Evolutionary conservation across 2,888 invertebrate genomes (phyloP).

Genomic region (Drosophila limbata): DNA sequence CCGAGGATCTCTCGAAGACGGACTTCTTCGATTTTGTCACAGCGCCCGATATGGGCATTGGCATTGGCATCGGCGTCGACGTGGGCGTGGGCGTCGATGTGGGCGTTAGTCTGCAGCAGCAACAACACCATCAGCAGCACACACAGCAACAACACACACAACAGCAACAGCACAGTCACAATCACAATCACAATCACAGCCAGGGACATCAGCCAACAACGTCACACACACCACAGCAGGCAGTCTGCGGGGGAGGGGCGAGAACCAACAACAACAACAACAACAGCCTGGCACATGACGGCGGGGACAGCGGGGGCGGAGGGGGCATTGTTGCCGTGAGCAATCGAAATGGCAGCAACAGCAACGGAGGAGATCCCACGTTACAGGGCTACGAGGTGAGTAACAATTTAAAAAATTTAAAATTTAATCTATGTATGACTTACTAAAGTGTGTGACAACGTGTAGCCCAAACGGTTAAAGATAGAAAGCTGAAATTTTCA

Average conservation of each 20-base stretch:
- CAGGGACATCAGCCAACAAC: conserved; percentile 66
- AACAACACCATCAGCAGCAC: conserved; percentile 76
- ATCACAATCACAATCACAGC: conserved; percentile 55
- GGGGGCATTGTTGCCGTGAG: conserved; percentile 50
- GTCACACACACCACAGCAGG: conserved; percentile 67
- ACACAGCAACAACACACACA: conserved; percentile 49
- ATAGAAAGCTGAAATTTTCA: too few relatives aligned
- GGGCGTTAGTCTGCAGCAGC: conserved; percentile 77
- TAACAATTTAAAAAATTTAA: too few relatives aligned
- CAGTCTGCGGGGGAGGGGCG: conserved; percentile 46
- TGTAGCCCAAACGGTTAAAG: too few relatives aligned
- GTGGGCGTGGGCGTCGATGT: conserved; percentile 78
- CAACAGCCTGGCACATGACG: conserved; percentile 73
- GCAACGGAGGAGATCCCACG: conserved; percentile 83
- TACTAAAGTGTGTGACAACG: too few relatives aligned
- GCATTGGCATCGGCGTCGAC: conserved; percentile 83
- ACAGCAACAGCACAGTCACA: conserved; percentile 50
- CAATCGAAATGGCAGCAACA: conserved; percentile 65
- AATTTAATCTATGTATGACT: too few relatives aligned
- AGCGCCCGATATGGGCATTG: conserved; percentile 89
- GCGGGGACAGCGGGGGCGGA: conserved; percentile 55
- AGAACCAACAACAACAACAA: conserved; percentile 62
- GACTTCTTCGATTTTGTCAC: conserved; percentile 96
- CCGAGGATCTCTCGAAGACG: conserved; percentile 93
- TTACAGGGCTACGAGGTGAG: conserved; percentile 85